Evolutionary conservation across 2,888 invertebrate species (phyloP), one percentile per base, ranked within the genome.

Genomic region (Ennomos quercinarius): DNA sequence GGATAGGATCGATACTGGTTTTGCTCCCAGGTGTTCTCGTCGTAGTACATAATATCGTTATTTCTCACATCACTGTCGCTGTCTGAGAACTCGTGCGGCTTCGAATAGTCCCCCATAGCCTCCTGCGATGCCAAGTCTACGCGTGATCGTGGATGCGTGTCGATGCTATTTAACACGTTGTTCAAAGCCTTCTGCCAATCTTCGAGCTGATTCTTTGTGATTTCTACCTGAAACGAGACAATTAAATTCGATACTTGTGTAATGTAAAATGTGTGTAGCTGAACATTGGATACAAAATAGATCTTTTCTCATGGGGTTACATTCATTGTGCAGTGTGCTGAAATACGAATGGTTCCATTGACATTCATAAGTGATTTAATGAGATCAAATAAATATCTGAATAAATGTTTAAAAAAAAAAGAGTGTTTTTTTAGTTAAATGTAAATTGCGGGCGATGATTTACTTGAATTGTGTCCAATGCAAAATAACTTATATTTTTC

Each of bases 161-260:
- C 86, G 41, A 76, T 74, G 58, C 77, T 83, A 57, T 86, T 85
- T 54, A 87, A 83, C 39, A 88, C 89, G 80, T 81, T 82, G 61
- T 80, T 86, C 2, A 92, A 70, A 4, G 84, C 79, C 58, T 86
- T 84, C 64, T 91, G 89, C 91, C 91, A 91, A 55, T 87, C 86
- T 63, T 89, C 86, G 53, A 92, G 67, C 8, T 87, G 68, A 51
- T 83, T 85, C 64, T 86, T 89, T 52, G 87, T 83, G 57, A 65
- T 81, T 56, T 89, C 88, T 80, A 86, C 87, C 91, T 91, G 70
- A 44, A 79, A 81, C 27, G 47, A 62, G 39, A 36, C 50, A 46
- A 38, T 47, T 10, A 12, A 27, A 27, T 27, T 27, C 27, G 27
- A 27, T 27, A 27, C 27, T 27, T 27, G 3, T 27, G 27, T 4